Conservation (phyloP, 2,113 vertebrate species). For the Tychaedon coryphoeus region DNA sequence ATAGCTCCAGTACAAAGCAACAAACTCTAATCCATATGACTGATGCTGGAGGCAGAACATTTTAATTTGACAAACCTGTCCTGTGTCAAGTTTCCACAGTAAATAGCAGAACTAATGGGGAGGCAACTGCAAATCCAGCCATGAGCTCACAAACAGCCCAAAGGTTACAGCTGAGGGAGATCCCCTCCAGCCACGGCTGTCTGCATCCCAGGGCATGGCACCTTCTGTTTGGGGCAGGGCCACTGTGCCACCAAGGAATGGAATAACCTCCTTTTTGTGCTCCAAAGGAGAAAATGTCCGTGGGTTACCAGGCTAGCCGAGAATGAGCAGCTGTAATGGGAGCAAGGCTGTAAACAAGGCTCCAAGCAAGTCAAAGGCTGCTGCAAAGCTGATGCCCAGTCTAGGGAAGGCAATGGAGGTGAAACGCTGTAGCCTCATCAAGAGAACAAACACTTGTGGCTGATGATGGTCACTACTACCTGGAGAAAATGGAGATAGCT, state of each 20-base stretch:
- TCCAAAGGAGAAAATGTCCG: not conserved
- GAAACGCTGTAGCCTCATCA: fast-evolving
- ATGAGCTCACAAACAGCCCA: not conserved
- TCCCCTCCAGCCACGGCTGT: no score
- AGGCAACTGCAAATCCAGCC: not conserved
- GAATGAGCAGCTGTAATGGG: not conserved
- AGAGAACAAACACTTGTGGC: not conserved
- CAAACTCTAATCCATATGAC: not conserved
- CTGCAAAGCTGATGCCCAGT: fast-evolving
- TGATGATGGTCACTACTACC: fast-evolving
- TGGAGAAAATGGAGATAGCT: not conserved
- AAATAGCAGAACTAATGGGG: not conserved
- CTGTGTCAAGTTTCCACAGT: not conserved
- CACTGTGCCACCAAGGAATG: fast-evolving
- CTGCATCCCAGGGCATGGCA: fast-evolving
- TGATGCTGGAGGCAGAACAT: not conserved
- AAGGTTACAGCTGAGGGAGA: not conserved
- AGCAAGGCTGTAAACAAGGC: not conserved
- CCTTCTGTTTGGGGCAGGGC: not conserved
- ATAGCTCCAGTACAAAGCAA: not conserved
- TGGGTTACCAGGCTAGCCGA: not conserved
- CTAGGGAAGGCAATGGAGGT: not conserved
- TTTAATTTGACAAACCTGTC: not conserved
- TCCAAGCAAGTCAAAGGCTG: not conserved
- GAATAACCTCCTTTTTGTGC: not conserved